Base-by-base conservation (phyloP, 2,797 vertebrate genomes). In the Hippopotamyrus pictus region DNA sequence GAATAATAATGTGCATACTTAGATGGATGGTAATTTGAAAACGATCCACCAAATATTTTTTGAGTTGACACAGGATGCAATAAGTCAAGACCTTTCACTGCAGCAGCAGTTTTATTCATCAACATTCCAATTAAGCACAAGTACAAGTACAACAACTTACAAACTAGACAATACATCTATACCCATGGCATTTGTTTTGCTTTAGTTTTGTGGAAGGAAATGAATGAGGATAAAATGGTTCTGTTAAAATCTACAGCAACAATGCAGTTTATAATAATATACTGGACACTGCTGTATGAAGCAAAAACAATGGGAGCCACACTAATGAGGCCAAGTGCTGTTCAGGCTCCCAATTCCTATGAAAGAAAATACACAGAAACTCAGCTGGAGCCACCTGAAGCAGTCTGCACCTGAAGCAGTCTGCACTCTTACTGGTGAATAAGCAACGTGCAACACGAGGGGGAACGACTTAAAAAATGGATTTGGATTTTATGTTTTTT, bases 41-140 rank as follows among this genome's bases (percentile, higher is more conserved):
- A 54, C 0, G 0, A 59, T n/a, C 19, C 19, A 59, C 6, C 54
- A 59, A 22, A 22, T 59, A 59, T 6, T 59, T 59, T n/a, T 57
- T n/a, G 54, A 57, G 54, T 57, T 57, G 54, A 86, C 79, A 62
- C 84, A 6, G 41, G 22, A 88, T 41, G 25, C 44, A 87, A 50
- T 50, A 69, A 88, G 50, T 12, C 86, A 53, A 41, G 19, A 76
- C 8, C 50, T n/a, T 82, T 82, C 46, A 79, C 86, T 51, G 53
- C 83, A 65, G 65, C 54, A 54, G 48, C 82, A 86, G 88, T 73
- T 90, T 90, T 88, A 84, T 88, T 90, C 83, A 73, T 89, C 29
- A 7, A 53, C 83, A 89, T 87, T 76, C 48, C 51, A 44, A 88
- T 73, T 54, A 88, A 86, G 87, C 87, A 86, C 87, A 54, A 65